Conservation (phyloP, 2,113 vertebrate species). For the Alces alces region DNA sequence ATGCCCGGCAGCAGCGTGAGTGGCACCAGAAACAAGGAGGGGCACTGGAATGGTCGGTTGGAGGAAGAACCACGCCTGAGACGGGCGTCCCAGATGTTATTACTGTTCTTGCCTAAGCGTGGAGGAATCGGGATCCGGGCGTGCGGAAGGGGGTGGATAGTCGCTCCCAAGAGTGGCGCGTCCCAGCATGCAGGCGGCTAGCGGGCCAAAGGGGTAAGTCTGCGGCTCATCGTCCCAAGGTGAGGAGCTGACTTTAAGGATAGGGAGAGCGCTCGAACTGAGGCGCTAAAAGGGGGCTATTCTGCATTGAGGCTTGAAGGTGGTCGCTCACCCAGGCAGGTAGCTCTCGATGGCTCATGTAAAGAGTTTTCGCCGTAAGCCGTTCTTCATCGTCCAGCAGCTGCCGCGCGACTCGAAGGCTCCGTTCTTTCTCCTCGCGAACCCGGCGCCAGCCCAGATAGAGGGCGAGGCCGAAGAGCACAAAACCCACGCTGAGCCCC, state of each 20-base stretch:
- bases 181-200: neutral
- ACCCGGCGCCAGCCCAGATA: constrained; percentile 90
- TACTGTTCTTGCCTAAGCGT: neutral
- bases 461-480: constrained; percentile 85
- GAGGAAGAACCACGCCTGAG: neutral
- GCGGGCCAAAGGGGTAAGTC: neutral
- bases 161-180: neutral
- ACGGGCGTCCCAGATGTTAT: neutral
- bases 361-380: constrained; percentile 77
- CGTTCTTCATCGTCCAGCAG: constrained; percentile 84
- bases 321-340: constrained; percentile 86
- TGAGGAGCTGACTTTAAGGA: neutral
- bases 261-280: neutral
- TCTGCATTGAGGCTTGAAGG: neutral
- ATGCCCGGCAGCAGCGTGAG: neutral
- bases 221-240: neutral
- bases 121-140: neutral
- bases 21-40: neutral
- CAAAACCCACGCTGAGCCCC: constrained; percentile 85
- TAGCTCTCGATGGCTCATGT: constrained; percentile 81
- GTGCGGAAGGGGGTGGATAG: neutral
- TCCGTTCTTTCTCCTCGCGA: constrained; percentile 81
- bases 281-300: neutral
- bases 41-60: neutral
- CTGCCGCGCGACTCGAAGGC: constrained; percentile 83